Evolutionary conservation across 2,113 vertebrate species (phyloP).

Genomic region (Epinephelus fuscoguttatus): DNA sequence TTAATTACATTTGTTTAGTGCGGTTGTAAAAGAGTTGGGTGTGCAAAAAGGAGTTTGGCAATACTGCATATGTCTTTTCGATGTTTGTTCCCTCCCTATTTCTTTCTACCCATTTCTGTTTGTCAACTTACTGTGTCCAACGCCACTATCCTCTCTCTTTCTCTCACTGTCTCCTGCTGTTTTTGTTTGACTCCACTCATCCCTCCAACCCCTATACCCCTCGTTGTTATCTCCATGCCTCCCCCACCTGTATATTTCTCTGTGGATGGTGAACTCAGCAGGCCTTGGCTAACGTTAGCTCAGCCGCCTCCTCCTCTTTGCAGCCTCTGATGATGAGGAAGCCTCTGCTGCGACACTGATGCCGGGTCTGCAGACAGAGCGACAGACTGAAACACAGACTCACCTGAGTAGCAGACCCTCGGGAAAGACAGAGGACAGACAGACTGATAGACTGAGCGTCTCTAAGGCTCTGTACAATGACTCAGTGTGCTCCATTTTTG

Average conservation of each 20-base stretch:
- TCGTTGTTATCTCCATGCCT: conserved; percentile 37
- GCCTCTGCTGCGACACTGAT: conserved; percentile 98
- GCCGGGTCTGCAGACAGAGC: conserved; percentile 70
- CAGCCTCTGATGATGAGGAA: conserved; percentile 98
- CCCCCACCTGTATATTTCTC: conserved; percentile 62
- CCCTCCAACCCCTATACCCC: background rate
- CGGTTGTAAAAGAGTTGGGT: conserved; percentile 24
- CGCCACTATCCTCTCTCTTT: background rate
- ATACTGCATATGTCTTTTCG: conserved; percentile 35
- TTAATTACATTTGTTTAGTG: conserved; percentile 12
- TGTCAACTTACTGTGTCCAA: conserved; percentile 28
- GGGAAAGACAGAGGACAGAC: conserved; percentile 52
- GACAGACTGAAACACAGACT: conserved; percentile 54
- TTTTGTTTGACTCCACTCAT: conserved; percentile 27
- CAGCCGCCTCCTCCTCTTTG: conserved; percentile 98
- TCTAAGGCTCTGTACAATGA: conserved; percentile 43
- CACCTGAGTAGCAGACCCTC: conserved; percentile 51
- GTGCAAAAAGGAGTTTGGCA: conserved; percentile 2
- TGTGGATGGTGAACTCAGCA: conserved; percentile 84
- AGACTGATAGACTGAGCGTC: conserved; percentile 54
- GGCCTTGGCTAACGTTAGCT: conserved; percentile 95
- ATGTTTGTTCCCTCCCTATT: conserved; percentile 48
- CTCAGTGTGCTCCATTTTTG: conserved; percentile 12
- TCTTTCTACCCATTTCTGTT: conserved; percentile 35
- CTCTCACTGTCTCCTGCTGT: background rate